A percentile compares a stretch with the other conserved stretches of the same genome.
phyloP scores from a whole-genome alignment of 2,113 vertebrate genomes.

The Pachypanchax playfairii region DNA sequence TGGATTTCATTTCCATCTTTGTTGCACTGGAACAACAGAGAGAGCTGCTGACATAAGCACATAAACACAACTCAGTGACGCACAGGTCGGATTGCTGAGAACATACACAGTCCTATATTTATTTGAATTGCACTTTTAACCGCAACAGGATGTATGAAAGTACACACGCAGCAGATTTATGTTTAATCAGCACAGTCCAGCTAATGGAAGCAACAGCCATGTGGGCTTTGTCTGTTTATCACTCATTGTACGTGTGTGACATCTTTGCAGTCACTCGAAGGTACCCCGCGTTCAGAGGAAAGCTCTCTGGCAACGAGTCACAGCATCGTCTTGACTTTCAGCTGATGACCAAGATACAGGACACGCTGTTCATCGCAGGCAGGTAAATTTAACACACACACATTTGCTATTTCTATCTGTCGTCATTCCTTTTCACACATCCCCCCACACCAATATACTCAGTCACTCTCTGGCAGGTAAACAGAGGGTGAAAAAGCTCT shows the following conservation, averaged over 20 bases:
- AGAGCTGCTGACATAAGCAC: conserved; percentile 57
- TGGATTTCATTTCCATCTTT: conserved; percentile 52
- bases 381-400: conserved; percentile 81
- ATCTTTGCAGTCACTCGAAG: conserved; percentile 91
- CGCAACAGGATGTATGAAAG: conserved; percentile 81
- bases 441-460: conserved; percentile 43
- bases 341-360: conserved; percentile 98
- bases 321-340: conserved; percentile 99
- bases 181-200: conserved; percentile 64
- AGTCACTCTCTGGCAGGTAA: conserved; percentile 66
- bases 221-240: not conserved
- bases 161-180: too few relatives aligned
- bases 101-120: not conserved
- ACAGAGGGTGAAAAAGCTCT: conserved; percentile 71
- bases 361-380: conserved; percentile 98
- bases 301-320: conserved; percentile 97
- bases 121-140: not conserved
- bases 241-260: conserved; percentile 54
- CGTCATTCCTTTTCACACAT: conserved; percentile 36
- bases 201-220: conserved; percentile 72
- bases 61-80: conserved; percentile 30
- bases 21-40: conserved; percentile 42
- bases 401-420: conserved; percentile 57
- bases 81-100: conserved; percentile 15
- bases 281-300: conserved; percentile 98